phyloP scores from a whole-genome alignment of 2,888 invertebrate genomes.

The Luffia ferchaultella region DNA sequence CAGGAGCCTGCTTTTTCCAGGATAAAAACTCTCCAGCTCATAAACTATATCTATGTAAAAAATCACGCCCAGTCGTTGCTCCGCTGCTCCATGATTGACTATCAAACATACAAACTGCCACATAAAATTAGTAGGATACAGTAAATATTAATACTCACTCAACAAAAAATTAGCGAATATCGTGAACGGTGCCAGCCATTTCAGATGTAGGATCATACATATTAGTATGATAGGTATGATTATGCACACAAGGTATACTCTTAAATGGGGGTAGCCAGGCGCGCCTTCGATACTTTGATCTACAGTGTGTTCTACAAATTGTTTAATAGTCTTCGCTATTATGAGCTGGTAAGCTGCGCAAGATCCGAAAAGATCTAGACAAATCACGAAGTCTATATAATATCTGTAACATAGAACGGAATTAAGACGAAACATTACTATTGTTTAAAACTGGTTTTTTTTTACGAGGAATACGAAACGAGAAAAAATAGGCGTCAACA shows the following conservation, averaged over 20 bases:
- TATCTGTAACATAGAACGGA: too few species aligned
- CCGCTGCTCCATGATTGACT: too few species aligned
- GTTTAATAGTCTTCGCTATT: conserved; percentile 24
- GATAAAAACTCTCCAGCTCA: too few species aligned
- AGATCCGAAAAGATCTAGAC: conserved; percentile 25
- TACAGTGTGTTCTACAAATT: conserved; percentile 25
- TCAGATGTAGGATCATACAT: conserved; percentile 36
- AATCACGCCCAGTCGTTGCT: too few species aligned
- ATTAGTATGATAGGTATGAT: conserved; percentile 29
- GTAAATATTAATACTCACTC: conserved; percentile 23
- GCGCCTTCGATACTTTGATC: too few species aligned
- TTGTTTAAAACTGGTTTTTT: too few species aligned
- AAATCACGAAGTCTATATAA: conserved; percentile 23
- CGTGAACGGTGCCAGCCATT: conserved; percentile 42
- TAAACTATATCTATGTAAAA: too few species aligned
- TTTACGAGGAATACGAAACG: too few species aligned
- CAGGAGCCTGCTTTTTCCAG: too few species aligned
- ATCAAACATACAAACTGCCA: too few species aligned
- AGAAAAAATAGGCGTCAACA: too few species aligned
- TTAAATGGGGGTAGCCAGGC: conserved; percentile 29
- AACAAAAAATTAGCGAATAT: conserved; percentile 31
- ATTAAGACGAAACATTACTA: too few species aligned
- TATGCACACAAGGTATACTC: conserved; percentile 29
- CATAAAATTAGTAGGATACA: background rate
- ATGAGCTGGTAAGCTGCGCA: conserved; percentile 31